Evolutionary conservation across 2,113 vertebrate genomes (phyloP), one percentile per base, ranked within the genome.

Genomic region (Indri indri): DNA sequence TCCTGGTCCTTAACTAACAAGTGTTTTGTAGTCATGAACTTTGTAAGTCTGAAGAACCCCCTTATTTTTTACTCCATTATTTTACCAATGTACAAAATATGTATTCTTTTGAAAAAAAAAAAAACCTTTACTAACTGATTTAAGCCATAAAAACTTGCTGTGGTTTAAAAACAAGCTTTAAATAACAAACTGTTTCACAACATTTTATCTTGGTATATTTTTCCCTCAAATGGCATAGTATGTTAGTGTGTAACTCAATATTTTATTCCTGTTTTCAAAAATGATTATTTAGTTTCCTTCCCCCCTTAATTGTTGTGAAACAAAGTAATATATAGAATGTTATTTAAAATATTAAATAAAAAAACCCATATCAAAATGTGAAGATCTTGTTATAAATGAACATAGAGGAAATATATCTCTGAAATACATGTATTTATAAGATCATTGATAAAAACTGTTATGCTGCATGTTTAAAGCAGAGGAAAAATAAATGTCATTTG

Each of bases 401-500:
- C 2, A 11, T 45, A 89, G 61, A 77, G 54, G 74, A 88, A 96
- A 45, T 94, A 47, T 59, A 74, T 91, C 40, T 87, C 45, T 96
- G 70, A 89, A 73, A 34, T 84, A 14, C 5, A 30, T 86, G 40
- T 45, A 59, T 97, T 97, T 95, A 50, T 93, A 97, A 94, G 66
- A 82, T 88, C 10, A 40, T n/a, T 65, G n/a, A 81, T 95, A 86
- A 94, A 91, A 94, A 59, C 65, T 94, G 88, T 40, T 66, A 95
- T 90, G 42, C 68, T 97, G 13, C 79, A 54, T 88, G 18, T 88
- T 97, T 98, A 98, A 93, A 97, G 83, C 84, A 97, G 88, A 97
- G 92, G 94, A 97, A 71, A 97, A 98, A 79, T 98, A 97, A 94
- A 97, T 98, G 89, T 90, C 61, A 74, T 98, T 98, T 98, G 89